phyloP scores from a whole-genome alignment of 2,113 vertebrate species.

The Pan paniscus region DNA sequence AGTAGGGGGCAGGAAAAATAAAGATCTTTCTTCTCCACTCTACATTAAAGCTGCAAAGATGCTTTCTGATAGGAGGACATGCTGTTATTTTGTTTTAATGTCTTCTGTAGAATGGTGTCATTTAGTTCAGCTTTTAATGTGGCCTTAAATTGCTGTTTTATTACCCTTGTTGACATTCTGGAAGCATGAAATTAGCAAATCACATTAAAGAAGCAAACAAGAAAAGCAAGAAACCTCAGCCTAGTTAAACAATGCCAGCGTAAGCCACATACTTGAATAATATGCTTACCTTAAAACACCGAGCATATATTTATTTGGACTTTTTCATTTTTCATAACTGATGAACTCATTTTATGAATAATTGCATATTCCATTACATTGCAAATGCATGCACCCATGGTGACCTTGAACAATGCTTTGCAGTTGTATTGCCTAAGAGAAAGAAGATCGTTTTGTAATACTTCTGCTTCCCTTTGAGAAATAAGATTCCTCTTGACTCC shows the following conservation, averaged over 20 bases:
- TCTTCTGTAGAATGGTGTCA: slow-evolving; percentile 74
- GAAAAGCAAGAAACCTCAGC: neutral
- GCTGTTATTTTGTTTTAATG: slow-evolving; percentile 79
- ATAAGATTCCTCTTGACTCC: slow-evolving; percentile 50
- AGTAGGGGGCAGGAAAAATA: neutral
- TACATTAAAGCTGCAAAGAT: slow-evolving; percentile 56
- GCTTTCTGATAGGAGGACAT: slow-evolving; percentile 61
- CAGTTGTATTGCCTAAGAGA: neutral
- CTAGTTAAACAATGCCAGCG: slow-evolving; percentile 75
- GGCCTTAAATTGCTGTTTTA: slow-evolving; percentile 85
- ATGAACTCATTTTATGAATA: slow-evolving; percentile 68
- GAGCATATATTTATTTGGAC: slow-evolving; percentile 62
- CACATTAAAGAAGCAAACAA: slow-evolving; percentile 75
- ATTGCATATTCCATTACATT: slow-evolving; percentile 40
- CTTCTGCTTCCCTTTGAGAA: slow-evolving; percentile 44
- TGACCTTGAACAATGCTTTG: slow-evolving; percentile 50
- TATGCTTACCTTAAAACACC: slow-evolving; percentile 72
- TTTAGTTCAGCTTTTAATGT: slow-evolving; percentile 84
- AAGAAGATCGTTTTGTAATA: slow-evolving; percentile 33
- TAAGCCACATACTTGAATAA: slow-evolving; percentile 54
- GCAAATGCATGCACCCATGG: neutral
- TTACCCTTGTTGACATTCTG: slow-evolving; percentile 83
- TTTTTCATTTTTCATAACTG: slow-evolving; percentile 20
- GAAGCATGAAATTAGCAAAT: slow-evolving; percentile 85
- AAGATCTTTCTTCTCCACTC: neutral